Evolutionary conservation across 30 jellyfish, hydroid and myxozoan genomes (phyloP), one percentile per base, ranked within the genome.

Genomic region (Aurelia aurita): DNA sequence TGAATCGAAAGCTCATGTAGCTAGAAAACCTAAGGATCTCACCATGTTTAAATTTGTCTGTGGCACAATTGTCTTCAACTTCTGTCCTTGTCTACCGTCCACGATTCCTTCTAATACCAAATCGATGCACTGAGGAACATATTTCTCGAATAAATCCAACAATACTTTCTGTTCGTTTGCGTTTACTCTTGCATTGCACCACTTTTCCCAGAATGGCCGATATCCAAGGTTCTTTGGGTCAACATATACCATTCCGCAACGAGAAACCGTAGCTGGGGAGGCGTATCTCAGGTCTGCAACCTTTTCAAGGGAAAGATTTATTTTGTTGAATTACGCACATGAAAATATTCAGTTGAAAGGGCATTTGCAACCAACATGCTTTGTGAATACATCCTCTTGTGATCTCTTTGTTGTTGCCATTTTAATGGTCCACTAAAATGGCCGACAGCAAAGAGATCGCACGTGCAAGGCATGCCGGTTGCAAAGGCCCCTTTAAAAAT

Each of bases 241-340:
- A n/a, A 95, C 99, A 72, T 89, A 95, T 26, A 95, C 99, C 99
- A 95, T 95, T 35, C 99, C 99, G 69, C 98, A 95, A 19, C 99
- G 87, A 16, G 99, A 95, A 29, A 95, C 99, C 2, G 99, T 95
- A 23, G 99, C 99, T 14, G 99, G 99, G 23, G 99, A 95, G 20
- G 99, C 99, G 83, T 95, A 95, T 28, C 93, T 88, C 62, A 95
- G 92, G 69, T 95, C 97, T 3, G 97, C 84, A 28, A 95, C 99
- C 99, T 39, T 95, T 21, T 2, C 0, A 65, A 21, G 9, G 16
- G n/a, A n/a, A 65, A 34, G 32, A 70, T 32, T 64, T 27, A 28
- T 39, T 39, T 39, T 14, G 16, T 39, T 6, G 9, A 5, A 39
- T 39, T 39, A 39, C 0, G 51, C 51, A 39, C 15, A 39, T 39